phyloP scores from a whole-genome alignment of 2,113 vertebrate species.

The Gopherus flavomarginatus region DNA sequence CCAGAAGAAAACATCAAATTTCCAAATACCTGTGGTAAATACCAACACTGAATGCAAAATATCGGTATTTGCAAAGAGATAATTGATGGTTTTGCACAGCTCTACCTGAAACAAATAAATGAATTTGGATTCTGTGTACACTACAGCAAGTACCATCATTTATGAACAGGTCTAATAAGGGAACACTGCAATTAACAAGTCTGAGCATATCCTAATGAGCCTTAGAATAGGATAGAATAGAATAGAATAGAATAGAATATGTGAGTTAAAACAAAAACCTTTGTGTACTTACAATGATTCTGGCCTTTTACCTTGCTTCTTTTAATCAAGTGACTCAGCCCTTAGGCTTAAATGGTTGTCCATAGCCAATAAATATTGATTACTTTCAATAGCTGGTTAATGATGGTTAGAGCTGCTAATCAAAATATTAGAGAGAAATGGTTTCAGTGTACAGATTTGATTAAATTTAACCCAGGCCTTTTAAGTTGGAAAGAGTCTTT shows the following conservation, averaged over 20 bases:
- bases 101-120: conserved; percentile 19
- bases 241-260: conserved; percentile 23
- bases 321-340: background rate
- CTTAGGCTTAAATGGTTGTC: background rate
- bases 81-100: background rate
- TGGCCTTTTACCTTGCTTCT: background rate
- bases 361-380: background rate
- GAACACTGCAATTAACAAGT: conserved; percentile 22
- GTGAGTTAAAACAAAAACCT: background rate
- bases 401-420: background rate
- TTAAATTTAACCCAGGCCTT: background rate
- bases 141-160: conserved; percentile 11
- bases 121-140: background rate
- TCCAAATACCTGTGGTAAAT: background rate
- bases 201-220: conserved; percentile 5
- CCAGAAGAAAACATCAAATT: background rate
- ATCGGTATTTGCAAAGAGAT: background rate
- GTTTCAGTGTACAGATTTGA: background rate
- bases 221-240: background rate
- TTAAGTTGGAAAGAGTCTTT: background rate
- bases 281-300: background rate
- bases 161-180: conserved; percentile 8
- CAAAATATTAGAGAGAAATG: background rate
- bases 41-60: background rate
- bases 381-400: background rate